Percentiles rank a stretch among this genome's conserved stretches.
These are phyloP conservation scores for Hypanus sabinus DNA, from an alignment of 2,113 vertebrate genomes.

Conservation along the genomic window DNA sequence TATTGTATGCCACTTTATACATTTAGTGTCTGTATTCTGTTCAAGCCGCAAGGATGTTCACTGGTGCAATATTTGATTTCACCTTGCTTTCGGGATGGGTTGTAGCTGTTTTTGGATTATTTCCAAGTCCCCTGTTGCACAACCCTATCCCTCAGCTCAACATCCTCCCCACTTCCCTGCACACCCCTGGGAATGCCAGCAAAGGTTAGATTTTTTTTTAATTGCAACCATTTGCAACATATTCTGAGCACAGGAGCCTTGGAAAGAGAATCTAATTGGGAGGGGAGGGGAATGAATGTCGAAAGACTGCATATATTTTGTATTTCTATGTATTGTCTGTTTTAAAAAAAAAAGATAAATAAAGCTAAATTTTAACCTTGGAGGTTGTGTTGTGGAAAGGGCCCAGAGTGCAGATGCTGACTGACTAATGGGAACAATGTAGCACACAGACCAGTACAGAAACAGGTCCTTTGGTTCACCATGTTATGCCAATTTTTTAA, in stretches of 20 bases:
- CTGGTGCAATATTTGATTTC: not conserved
- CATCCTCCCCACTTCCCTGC: too few relatives aligned
- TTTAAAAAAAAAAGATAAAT: not conserved
- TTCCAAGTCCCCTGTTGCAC: conserved; percentile 1
- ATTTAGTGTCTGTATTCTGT: not conserved
- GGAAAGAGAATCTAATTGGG: not conserved
- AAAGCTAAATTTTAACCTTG: conserved; percentile 8
- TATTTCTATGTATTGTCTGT: conserved; percentile 11
- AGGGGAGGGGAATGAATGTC: not conserved
- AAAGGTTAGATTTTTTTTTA: not conserved
- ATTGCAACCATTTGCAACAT: not conserved
- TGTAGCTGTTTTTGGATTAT: not conserved
- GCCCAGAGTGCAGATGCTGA: too few relatives aligned
- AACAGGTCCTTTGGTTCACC: too few relatives aligned
- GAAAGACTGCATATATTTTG: conserved; percentile 9
- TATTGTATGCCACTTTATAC: not conserved
- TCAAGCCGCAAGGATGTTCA: not conserved
- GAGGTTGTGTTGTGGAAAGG: not conserved
- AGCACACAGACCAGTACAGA: not conserved
- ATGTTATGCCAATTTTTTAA: too few relatives aligned
- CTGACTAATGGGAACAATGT: not conserved
- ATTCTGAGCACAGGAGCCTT: not conserved
- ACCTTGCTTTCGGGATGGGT: not conserved
- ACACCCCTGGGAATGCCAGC: not conserved
- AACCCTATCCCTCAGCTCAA: too few relatives aligned